Conservation (phyloP, 1,140 invertebrate species). For the Carposina sasakii region DNA sequence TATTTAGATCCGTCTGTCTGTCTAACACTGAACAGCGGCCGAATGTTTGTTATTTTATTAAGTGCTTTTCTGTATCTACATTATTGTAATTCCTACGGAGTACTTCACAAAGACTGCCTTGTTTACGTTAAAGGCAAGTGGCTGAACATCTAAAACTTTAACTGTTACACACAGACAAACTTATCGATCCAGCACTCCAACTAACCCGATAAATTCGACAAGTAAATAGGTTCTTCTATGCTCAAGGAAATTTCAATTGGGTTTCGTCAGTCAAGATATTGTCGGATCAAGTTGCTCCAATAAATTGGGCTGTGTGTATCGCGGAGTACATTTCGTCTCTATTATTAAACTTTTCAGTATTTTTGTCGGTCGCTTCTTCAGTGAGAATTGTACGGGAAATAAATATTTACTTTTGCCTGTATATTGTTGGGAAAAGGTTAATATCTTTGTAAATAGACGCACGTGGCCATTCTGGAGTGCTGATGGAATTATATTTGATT, state of each 20-base stretch:
- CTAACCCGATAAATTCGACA: no score
- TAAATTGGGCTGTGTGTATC: no score
- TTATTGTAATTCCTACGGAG: constrained; percentile 57
- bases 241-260: no score
- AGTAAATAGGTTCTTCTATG: no score
- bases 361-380: constrained; percentile 21
- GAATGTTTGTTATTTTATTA: constrained; percentile 63
- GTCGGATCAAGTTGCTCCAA: no score
- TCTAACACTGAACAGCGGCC: constrained; percentile 53
- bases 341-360: constrained; percentile 33
- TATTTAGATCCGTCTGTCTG: constrained; percentile 49
- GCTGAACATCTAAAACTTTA: neutral
- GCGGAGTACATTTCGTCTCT: constrained; percentile 38
- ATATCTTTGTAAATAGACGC: constrained; percentile 49
- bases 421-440: constrained; percentile 57
- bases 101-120: constrained; percentile 51
- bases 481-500: constrained; percentile 36
- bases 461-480: constrained; percentile 25
- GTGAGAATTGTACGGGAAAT: constrained; percentile 46
- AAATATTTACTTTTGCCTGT: constrained; percentile 56
- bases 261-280: no score
- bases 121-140: constrained; percentile 48
- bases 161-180: no score
- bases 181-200: no score
- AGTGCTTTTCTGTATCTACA: constrained; percentile 53